Percentiles rank a stretch among this genome's conserved stretches.
Evolutionary conservation across 2,113 vertebrate species (phyloP).

Genomic region (Colinus virginianus): DNA sequence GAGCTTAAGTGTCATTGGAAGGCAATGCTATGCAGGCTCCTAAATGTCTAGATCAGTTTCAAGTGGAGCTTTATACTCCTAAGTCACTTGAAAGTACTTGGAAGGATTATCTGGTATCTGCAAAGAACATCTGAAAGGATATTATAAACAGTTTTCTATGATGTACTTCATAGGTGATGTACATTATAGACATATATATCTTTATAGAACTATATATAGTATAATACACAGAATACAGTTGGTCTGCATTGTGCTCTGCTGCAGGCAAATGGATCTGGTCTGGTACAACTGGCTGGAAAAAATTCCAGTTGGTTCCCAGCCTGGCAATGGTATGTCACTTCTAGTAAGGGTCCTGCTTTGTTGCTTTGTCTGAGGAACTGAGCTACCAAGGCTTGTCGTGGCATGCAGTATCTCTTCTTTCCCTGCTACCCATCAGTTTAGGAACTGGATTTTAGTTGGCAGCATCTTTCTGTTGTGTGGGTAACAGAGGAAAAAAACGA

Average conservation of each 20-base stretch:
- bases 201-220: background rate
- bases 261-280: background rate
- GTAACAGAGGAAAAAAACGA: conserved; percentile 38
- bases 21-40: background rate
- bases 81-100: background rate
- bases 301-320: background rate
- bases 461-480: conserved; percentile 29
- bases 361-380: background rate
- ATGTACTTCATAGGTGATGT: background rate
- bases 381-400: background rate
- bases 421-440: background rate
- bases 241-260: background rate
- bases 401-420: background rate
- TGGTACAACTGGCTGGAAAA: background rate
- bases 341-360: background rate
- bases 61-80: background rate
- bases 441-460: conserved; percentile 39
- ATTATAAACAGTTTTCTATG: background rate
- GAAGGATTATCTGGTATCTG: background rate
- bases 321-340: background rate
- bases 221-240: background rate
- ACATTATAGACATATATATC: background rate
- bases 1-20: conserved; percentile 1
- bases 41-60: background rate
- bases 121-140: background rate